phyloP scores from a whole-genome alignment of 2,888 invertebrate species.

The Tortrix viridana region DNA sequence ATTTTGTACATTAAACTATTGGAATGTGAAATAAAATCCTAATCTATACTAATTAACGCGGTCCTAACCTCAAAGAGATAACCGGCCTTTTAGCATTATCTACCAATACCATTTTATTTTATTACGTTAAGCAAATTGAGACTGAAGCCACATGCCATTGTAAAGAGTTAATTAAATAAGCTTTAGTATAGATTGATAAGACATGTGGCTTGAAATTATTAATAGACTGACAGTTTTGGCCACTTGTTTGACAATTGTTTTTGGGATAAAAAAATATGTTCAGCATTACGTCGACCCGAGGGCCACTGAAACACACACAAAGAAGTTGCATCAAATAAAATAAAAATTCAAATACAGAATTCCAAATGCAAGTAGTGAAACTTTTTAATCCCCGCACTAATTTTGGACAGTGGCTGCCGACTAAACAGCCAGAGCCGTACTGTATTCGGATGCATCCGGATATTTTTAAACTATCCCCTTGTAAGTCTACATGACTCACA shows the following conservation, averaged over 20 bases:
- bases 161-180: slow-evolving; percentile 35
- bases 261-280: too few species aligned
- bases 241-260: too few species aligned
- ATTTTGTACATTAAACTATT: neutral
- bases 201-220: neutral
- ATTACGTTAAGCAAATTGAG: slow-evolving; percentile 37
- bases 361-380: slow-evolving; percentile 17
- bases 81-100: slow-evolving; percentile 37
- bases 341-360: slow-evolving; percentile 4
- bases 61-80: slow-evolving; percentile 29
- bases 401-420: slow-evolving; percentile 6
- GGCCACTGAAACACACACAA: too few species aligned
- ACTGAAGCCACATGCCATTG: slow-evolving; percentile 23
- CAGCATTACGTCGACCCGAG: too few species aligned
- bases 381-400: slow-evolving; percentile 21
- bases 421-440: slow-evolving; percentile 30
- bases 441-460: slow-evolving; percentile 49
- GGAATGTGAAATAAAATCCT: slow-evolving; percentile 5
- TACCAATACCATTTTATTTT: slow-evolving; percentile 38
- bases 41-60: slow-evolving; percentile 33
- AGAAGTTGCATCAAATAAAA: neutral
- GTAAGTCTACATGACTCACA: slow-evolving; percentile 45
- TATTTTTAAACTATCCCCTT: slow-evolving; percentile 78
- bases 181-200: neutral
- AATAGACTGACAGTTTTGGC: neutral